Evolutionary conservation across 2,113 vertebrate genomes (phyloP), one percentile per base, ranked within the genome.

Genomic region (Cygnus atratus): DNA sequence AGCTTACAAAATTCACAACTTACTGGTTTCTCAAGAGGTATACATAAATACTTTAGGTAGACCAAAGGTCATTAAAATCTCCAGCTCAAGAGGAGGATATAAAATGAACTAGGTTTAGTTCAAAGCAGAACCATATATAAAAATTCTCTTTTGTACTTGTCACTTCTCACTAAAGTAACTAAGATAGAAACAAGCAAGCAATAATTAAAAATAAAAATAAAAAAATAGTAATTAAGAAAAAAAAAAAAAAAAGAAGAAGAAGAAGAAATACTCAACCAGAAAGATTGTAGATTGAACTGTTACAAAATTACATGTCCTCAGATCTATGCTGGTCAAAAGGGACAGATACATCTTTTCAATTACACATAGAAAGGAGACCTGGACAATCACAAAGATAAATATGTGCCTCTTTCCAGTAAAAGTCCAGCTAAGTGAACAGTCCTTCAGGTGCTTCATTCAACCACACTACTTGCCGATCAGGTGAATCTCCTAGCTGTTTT

Each of bases 381-480:
- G n/a, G 78, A 67, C 67, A 82, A 50, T 82, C 68, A 54, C 16
- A 66, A 61, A 61, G 37, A n/a, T 55, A 88, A 95, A 77, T 28
- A 75, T 25, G 19, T 22, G 8, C 81, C 66, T 94, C 52, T 81
- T 63, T 95, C 84, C 58, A 88, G 71, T 68, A 62, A 25, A 28
- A 93, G 41, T 58, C 67, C 87, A 94, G 65, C 39, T 81, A 90
- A 91, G 52, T 74, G 83, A 61, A 73, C 33, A 95, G 66, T 73
- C 52, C 67, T 85, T 78, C 65, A 96, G 73, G 93, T 55, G 77
- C 1, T 81, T 63, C 54, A 84, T 83, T 91, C 50, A 88, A 46
- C 48, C 74, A 28, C 16, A 77, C 48, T 33, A 50, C n/a, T 88
- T 96, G 59, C 37, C 61, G 54, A 63, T 66, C 71, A 81, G 76